Conservation (phyloP, 2,888 invertebrate species). For the Sisyra nigra region DNA sequence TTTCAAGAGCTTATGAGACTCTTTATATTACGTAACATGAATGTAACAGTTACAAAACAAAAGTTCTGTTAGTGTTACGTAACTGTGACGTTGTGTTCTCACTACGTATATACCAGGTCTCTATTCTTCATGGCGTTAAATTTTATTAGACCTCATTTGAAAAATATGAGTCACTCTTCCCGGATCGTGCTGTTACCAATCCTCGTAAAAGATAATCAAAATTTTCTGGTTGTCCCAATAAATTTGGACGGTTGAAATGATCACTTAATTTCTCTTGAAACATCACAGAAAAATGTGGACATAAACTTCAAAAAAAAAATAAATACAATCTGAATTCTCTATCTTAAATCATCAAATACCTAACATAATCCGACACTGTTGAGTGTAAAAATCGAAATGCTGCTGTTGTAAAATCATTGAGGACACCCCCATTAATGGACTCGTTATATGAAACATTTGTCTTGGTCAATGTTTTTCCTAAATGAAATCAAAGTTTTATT, state of each 20-base stretch:
- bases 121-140: too few species aligned
- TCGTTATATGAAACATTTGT: not conserved
- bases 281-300: not conserved
- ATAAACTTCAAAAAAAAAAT: not conserved
- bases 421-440: not conserved
- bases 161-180: not conserved
- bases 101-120: too few species aligned
- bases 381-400: constrained; percentile 4
- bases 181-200: not conserved
- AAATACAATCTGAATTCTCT: not conserved
- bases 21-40: too few species aligned
- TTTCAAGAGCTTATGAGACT: too few species aligned
- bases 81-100: too few species aligned
- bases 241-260: not conserved
- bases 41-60: too few species aligned
- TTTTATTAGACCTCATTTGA: constrained; percentile 1
- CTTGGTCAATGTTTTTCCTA: not conserved
- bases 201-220: constrained; percentile 1
- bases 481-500: not conserved
- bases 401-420: not conserved
- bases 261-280: not conserved
- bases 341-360: not conserved
- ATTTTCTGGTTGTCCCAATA: not conserved
- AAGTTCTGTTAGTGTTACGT: too few species aligned
- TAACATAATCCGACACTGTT: not conserved